phyloP scores from a whole-genome alignment of 2,113 vertebrate species.

The Anser brachyrhynchus region DNA sequence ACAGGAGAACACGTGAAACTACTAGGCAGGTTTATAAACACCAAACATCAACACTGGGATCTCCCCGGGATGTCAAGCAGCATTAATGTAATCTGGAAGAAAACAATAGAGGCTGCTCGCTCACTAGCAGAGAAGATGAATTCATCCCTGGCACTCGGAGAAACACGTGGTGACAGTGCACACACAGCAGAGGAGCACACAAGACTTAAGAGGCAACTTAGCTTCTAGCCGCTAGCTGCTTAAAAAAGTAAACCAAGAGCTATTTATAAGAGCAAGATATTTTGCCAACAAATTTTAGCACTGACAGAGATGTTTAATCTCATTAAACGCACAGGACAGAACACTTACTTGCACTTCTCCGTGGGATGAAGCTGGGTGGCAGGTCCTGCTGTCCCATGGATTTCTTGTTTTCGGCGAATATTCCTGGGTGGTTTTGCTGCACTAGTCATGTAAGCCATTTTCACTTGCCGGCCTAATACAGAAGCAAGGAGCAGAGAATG shows the following conservation, averaged over 20 bases:
- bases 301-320: background rate
- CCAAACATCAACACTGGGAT: background rate
- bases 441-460: conserved; percentile 84
- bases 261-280: background rate
- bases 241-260: background rate
- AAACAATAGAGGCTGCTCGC: background rate
- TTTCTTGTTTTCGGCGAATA: conserved; percentile 77
- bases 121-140: background rate
- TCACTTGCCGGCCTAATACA: conserved; percentile 83
- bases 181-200: fast-evolving
- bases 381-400: conserved; percentile 74
- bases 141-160: background rate
- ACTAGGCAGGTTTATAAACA: background rate
- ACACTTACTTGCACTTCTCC: conserved; percentile 75
- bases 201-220: background rate
- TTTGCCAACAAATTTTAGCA: background rate
- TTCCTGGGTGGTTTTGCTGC: conserved; percentile 82
- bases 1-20: background rate
- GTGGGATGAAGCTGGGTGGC: conserved; percentile 60
- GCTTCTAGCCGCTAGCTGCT: background rate
- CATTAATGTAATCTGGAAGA: background rate
- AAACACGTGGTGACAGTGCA: fast-evolving
- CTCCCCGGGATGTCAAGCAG: background rate
- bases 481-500: background rate
- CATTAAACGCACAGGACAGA: background rate